A percentile compares a stretch with the other conserved stretches of the same genome.
phyloP scores from a whole-genome alignment of 2,888 invertebrate genomes.

The Actias luna region DNA sequence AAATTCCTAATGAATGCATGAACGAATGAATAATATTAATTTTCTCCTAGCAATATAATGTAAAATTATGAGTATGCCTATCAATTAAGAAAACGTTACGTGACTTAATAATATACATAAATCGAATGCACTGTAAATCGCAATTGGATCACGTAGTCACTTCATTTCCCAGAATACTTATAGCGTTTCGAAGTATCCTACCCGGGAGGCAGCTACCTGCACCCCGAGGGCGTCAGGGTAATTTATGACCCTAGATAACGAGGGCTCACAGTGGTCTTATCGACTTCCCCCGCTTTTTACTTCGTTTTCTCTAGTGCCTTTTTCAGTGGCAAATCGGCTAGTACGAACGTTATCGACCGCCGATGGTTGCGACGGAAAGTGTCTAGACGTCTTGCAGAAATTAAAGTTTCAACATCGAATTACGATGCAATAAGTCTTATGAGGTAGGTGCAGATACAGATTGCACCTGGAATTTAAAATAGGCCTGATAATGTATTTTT shows the following conservation, averaged over 20 bases:
- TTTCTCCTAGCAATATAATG: too few relatives aligned
- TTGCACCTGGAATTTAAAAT: conserved; percentile 30
- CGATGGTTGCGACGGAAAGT: conserved; percentile 52
- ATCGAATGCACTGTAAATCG: conserved; percentile 76
- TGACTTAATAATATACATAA: conserved; percentile 35
- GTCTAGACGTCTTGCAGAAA: conserved; percentile 45
- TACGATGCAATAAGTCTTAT: background rate
- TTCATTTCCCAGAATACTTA: conserved; percentile 74
- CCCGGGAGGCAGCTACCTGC: conserved; percentile 65
- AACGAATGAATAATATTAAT: too few relatives aligned
- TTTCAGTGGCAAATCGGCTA: conserved; percentile 73
- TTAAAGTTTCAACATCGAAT: conserved; percentile 31
- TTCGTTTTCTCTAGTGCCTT: conserved; percentile 62
- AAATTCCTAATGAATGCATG: too few relatives aligned
- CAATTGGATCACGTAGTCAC: conserved; percentile 81
- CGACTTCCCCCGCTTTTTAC: conserved; percentile 71
- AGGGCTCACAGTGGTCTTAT: conserved; percentile 77
- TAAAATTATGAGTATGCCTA: background rate
- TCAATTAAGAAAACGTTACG: background rate
- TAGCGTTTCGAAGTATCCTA: conserved; percentile 59
- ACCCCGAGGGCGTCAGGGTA: conserved; percentile 73
- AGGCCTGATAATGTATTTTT: background rate
- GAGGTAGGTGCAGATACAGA: conserved; percentile 21
- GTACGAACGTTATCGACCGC: conserved; percentile 64
- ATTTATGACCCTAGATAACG: conserved; percentile 80